These are phyloP conservation scores for Montipora cactus DNA, from an alignment of 64 coral and sea anemone genomes.

Conservation along the genomic window DNA sequence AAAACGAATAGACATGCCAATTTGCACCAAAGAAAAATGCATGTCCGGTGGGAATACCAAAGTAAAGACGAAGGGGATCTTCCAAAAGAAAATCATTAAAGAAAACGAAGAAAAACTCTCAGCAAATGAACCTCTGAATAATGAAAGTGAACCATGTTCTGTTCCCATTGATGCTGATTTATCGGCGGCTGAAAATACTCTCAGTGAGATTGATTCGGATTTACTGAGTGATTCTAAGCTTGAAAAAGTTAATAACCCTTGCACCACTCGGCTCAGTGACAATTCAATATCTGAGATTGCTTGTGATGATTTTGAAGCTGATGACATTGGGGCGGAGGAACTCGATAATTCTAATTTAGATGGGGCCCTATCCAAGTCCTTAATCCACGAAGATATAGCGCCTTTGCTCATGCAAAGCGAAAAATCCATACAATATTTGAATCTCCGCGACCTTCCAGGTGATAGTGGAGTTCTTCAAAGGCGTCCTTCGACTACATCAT, in stretches of 20 bases:
- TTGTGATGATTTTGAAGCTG: constrained; percentile 26
- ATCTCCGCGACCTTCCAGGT: constrained; percentile 31
- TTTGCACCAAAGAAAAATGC: neutral
- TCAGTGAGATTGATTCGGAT: constrained; percentile 42
- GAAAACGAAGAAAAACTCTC: neutral
- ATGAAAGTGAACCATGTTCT: neutral
- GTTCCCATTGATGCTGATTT: neutral
- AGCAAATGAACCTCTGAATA: neutral
- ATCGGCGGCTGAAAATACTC: constrained; percentile 1
- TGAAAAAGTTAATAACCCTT: neutral
- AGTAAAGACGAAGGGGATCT: neutral
- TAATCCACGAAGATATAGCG: constrained; percentile 8
- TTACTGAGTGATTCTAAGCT: constrained; percentile 28
- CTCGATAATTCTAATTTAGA: neutral
- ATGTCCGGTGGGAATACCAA: neutral
- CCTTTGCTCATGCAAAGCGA: constrained; percentile 14
- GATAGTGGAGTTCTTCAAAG: constrained; percentile 16
- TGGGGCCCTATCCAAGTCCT: neutral
- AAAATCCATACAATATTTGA: neutral
- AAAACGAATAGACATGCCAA: neutral
- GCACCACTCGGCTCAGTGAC: neutral
- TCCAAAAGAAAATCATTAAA: neutral
- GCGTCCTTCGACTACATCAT: neutral
- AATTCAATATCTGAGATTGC: constrained; percentile 18
- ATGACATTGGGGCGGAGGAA: neutral